These are phyloP conservation scores for Drosophila dunni DNA, from an alignment of 1,140 invertebrate genomes.

Conservation along the genomic window DNA sequence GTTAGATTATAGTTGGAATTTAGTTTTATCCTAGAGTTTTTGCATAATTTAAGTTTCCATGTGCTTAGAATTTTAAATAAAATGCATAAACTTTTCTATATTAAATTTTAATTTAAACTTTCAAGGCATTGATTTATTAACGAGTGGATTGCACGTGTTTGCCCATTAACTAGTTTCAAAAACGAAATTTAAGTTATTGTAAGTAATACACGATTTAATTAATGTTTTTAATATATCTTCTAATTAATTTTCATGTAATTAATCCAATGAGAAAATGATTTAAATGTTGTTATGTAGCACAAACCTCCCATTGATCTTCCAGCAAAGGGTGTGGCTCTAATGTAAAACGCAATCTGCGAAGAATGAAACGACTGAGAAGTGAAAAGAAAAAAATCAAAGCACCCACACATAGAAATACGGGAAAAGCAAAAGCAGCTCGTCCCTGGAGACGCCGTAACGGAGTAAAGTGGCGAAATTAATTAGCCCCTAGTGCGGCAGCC, in stretches of 20 bases:
- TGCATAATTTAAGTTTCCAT: slow-evolving; percentile 43
- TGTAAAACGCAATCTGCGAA: slow-evolving; percentile 7
- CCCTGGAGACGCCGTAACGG: slow-evolving; percentile 64
- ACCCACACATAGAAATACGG: slow-evolving; percentile 46
- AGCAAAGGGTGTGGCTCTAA: background rate
- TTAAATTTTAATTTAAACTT: slow-evolving; percentile 62
- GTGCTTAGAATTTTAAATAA: slow-evolving; percentile 55
- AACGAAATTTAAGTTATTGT: no score
- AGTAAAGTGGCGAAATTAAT: slow-evolving; percentile 83
- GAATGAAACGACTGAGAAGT: slow-evolving; percentile 17
- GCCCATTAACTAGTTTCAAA: slow-evolving; percentile 19
- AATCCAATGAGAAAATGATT: no score
- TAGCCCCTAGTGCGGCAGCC: slow-evolving; percentile 81
- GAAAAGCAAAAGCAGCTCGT: slow-evolving; percentile 47
- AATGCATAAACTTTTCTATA: slow-evolving; percentile 15
- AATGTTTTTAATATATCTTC: no score
- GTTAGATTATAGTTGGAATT: slow-evolving; percentile 47
- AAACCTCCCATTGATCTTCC: background rate
- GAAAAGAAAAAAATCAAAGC: slow-evolving; percentile 50
- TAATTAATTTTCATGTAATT: no score
- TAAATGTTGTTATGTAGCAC: no score
- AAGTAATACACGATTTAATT: no score
- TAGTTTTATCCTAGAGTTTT: slow-evolving; percentile 58
- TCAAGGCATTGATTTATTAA: slow-evolving; percentile 37
- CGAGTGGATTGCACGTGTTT: background rate